Evolutionary conservation across 2,888 invertebrate genomes (phyloP), one percentile per base, ranked within the genome.

Genomic region (Ophioninae sp.): DNA sequence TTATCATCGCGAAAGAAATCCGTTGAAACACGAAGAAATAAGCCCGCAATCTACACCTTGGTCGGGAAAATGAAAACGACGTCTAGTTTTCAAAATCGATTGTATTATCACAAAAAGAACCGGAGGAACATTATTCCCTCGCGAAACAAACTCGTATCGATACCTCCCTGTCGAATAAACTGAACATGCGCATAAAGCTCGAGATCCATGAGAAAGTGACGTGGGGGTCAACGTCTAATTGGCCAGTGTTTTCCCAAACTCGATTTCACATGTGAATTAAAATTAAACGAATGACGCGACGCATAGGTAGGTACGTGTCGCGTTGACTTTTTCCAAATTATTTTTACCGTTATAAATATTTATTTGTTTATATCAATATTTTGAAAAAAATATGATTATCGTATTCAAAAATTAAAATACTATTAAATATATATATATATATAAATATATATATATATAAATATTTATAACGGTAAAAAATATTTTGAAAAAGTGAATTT

Each of bases 191-290:
- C 75, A 64, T 23, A 23, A 69, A n/a, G 30, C 62, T 64, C n/a
- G 65, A 13, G 50, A 65, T 23, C 20, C 23, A 56, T 57, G 37
- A 30, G 57, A 20, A 37, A 44, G 64, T 79, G 85, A 83, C 85
- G 83, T 85, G 81, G 85, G 74, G 79, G 73, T 81, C 81, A 83
- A 50, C 41, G 50, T 50, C 59, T 37, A 73, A 57, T 30, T 6
- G 44, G 30, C 23, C 10, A 30, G 59, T 59, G 20, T 6, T 30
- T 68, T 2, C 41, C 23, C 64, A 41, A 30, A 21, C 61, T 37
- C 69, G 59, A 39, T 41, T 7, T 44, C 41, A 23, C 64, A 10
- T 37, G 20, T 41, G 13, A 44, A 73, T 10, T 20, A 10, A 50
- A 50, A 10, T 10, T 13, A 44, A 44, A 44, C 2, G 2, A 6